phyloP scores from a whole-genome alignment of 2,797 vertebrate species.

The Botia kubotai region DNA sequence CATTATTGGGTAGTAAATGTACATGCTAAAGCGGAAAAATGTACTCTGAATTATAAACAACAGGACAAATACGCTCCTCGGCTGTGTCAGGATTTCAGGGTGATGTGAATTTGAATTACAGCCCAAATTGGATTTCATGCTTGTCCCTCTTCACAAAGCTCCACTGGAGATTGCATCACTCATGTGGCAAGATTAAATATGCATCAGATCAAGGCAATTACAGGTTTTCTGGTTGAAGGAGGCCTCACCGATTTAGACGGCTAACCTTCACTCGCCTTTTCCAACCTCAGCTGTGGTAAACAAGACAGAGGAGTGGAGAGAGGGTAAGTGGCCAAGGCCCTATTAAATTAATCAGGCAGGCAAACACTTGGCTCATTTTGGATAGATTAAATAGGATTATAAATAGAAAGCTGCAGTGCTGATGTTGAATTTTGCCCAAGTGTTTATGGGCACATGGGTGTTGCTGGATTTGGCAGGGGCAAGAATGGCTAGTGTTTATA shows the following conservation, averaged over 20 bases:
- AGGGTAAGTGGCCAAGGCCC: slow-evolving; percentile 39
- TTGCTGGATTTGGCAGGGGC: slow-evolving; percentile 4
- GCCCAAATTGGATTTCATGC: slow-evolving; percentile 58
- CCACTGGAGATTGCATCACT: slow-evolving; percentile 33
- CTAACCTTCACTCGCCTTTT: slow-evolving; percentile 58
- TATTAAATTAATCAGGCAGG: slow-evolving; percentile 62
- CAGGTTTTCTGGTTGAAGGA: slow-evolving; percentile 39
- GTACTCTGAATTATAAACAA: slow-evolving; percentile 10
- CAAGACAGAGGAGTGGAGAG: slow-evolving; percentile 36
- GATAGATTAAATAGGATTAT: slow-evolving; percentile 62
- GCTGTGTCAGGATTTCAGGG: slow-evolving; percentile 2
- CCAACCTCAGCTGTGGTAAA: slow-evolving; percentile 27
- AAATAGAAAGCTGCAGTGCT: slow-evolving; percentile 53
- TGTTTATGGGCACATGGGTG: slow-evolving; percentile 22
- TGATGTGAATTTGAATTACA: slow-evolving; percentile 49
- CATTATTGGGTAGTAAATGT: not conserved
- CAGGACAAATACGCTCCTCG: slow-evolving; percentile 7
- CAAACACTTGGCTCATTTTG: slow-evolving; percentile 43
- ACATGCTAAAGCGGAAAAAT: not conserved
- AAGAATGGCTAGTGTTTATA: not conserved
- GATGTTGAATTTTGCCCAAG: slow-evolving; percentile 52
- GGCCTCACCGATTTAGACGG: slow-evolving; percentile 13
- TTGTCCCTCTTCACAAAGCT: slow-evolving; percentile 51
- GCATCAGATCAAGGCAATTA: slow-evolving; percentile 48
- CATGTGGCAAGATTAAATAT: slow-evolving; percentile 52